Percentiles rank a stretch among this genome's conserved stretches.
phyloP scores from a whole-genome alignment of 2,113 vertebrate species.

The Cisticola juncidis region DNA sequence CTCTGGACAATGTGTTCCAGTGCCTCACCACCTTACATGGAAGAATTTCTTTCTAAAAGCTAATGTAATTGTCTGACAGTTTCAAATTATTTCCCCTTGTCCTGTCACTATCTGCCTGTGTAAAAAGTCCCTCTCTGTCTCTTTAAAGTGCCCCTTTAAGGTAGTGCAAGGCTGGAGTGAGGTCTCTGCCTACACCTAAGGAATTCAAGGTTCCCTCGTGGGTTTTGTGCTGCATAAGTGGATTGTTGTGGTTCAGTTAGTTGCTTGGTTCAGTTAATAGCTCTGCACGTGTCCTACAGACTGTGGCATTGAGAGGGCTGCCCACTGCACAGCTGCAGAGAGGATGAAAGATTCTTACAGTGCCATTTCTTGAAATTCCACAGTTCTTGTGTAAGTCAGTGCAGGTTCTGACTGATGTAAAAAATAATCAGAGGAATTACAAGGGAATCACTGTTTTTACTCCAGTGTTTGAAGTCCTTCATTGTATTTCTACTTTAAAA shows the following conservation, averaged over 20 bases:
- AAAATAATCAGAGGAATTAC: background rate
- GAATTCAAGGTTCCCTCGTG: background rate
- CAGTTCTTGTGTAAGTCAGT: background rate
- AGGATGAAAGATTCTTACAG: background rate
- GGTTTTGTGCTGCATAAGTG: rapidly evolving
- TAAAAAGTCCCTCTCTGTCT: background rate
- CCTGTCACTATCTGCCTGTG: background rate
- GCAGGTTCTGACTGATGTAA: background rate
- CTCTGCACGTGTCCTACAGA: background rate
- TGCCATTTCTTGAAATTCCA: background rate
- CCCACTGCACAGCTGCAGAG: background rate
- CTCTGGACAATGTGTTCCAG: background rate
- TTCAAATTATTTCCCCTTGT: background rate
- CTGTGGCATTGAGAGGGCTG: background rate
- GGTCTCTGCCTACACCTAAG: background rate
- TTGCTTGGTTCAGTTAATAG: background rate
- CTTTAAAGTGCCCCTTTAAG: background rate
- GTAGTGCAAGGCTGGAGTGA: background rate
- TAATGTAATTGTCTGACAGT: background rate
- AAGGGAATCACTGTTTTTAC: background rate
- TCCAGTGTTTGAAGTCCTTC: background rate
- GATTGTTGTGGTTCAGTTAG: background rate
- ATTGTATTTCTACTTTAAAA: background rate
- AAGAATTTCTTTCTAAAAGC: background rate
- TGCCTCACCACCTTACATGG: background rate